phyloP scores from a whole-genome alignment of 2,113 vertebrate genomes.

The Gymnorhina tibicen region DNA sequence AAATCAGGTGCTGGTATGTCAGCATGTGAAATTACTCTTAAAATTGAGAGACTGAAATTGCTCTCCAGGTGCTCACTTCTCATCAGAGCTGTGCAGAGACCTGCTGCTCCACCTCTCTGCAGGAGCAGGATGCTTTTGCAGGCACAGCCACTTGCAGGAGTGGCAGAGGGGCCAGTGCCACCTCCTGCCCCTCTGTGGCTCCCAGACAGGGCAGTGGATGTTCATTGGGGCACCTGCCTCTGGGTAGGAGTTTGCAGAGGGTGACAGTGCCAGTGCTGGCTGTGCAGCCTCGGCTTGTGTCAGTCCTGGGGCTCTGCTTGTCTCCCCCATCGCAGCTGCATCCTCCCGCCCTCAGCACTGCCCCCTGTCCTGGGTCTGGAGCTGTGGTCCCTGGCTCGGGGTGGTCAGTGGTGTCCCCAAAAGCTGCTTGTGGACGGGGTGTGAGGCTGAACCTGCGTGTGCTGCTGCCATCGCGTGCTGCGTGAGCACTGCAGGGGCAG shows the following conservation, averaged over 20 bases:
- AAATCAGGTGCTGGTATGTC: neutral
- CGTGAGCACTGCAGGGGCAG: rapidly evolving
- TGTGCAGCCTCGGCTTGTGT: neutral
- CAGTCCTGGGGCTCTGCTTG: rapidly evolving
- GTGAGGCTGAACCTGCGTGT: neutral
- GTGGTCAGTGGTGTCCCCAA: neutral
- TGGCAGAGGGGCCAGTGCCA: neutral
- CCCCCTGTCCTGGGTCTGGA: neutral
- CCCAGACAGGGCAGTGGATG: neutral
- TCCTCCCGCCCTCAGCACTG: neutral
- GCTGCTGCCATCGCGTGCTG: rapidly evolving
- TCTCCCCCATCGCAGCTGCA: rapidly evolving
- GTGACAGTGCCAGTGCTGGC: neutral
- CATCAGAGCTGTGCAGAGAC: constrained; percentile 6
- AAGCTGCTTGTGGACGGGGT: rapidly evolving
- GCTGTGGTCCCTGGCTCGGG: rapidly evolving
- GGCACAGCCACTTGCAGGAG: neutral
- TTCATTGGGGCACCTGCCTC: rapidly evolving
- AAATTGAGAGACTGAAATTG: neutral
- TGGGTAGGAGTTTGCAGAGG: neutral
- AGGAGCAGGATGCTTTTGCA: neutral
- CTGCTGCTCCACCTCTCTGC: neutral
- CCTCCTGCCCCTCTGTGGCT: neutral
- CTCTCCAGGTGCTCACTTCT: constrained; percentile 8
- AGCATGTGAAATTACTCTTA: neutral